These are phyloP conservation scores for Luperina testacea DNA, from an alignment of 2,888 invertebrate genomes.

Conservation along the genomic window DNA sequence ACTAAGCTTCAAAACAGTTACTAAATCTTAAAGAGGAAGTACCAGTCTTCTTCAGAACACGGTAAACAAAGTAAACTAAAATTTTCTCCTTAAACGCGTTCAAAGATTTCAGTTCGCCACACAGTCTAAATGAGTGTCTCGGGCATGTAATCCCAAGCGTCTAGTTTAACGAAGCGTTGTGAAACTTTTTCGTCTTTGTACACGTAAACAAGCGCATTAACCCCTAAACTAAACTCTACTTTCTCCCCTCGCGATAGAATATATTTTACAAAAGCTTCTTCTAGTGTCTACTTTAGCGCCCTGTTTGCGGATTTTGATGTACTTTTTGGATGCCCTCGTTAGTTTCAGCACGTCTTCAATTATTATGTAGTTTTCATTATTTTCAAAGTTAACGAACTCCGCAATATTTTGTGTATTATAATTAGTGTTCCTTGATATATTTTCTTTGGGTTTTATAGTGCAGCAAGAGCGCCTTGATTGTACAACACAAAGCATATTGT, in stretches of 20 bases:
- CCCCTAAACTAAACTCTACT: constrained; percentile 66
- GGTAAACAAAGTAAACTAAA: constrained; percentile 53
- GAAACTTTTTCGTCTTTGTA: constrained; percentile 82
- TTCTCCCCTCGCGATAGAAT: constrained; percentile 63
- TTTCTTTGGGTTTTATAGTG: constrained; percentile 13
- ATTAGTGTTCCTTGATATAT: constrained; percentile 41
- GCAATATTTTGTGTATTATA: constrained; percentile 49
- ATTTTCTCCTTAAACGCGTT: constrained; percentile 54
- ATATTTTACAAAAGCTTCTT: constrained; percentile 53
- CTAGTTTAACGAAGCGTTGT: constrained; percentile 84
- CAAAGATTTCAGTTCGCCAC: constrained; percentile 69
- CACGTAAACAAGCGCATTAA: constrained; percentile 77
- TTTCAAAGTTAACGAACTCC: constrained; percentile 50
- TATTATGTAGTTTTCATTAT: constrained; percentile 64
- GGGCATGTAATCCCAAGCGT: constrained; percentile 81
- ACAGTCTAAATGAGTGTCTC: constrained; percentile 77
- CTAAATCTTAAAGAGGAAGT: constrained; percentile 7
- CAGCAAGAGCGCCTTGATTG: constrained; percentile 23
- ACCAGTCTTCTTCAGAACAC: constrained; percentile 19
- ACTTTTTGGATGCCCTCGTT: constrained; percentile 79
- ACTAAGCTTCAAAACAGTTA: constrained; percentile 9
- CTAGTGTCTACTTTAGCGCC: constrained; percentile 67
- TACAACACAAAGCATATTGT: constrained; percentile 11
- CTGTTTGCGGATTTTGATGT: constrained; percentile 74
- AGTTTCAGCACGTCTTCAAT: constrained; percentile 71